phyloP scores from a whole-genome alignment of 1,140 invertebrate genomes.

The Muscidifurax raptorellus region DNA sequence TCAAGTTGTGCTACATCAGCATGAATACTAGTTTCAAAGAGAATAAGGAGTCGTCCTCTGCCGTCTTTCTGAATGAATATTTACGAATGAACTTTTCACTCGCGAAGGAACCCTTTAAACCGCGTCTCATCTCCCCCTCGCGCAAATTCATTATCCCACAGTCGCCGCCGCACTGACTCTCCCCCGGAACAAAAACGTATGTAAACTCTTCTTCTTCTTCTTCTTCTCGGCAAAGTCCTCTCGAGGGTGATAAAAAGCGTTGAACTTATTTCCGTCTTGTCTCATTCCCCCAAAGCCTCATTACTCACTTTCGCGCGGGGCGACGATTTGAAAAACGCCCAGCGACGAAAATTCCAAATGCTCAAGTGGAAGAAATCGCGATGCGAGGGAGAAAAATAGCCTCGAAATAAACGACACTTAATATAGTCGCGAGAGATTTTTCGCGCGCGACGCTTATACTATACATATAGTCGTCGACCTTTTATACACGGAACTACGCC shows the following conservation, averaged over 20 bases:
- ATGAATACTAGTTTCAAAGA: too few relatives aligned
- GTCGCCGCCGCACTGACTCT: too few relatives aligned
- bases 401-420: constrained; percentile 36
- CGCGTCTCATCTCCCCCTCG: too few relatives aligned
- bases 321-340: constrained; percentile 24
- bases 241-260: neutral
- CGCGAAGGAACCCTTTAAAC: too few relatives aligned
- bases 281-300: neutral
- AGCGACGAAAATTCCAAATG: constrained; percentile 38
- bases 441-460: constrained; percentile 11
- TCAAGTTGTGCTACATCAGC: too few relatives aligned
- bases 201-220: too few relatives aligned
- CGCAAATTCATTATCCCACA: too few relatives aligned
- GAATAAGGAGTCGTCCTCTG: too few relatives aligned
- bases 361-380: neutral
- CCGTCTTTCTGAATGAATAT: too few relatives aligned
- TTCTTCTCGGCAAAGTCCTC: neutral
- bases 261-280: constrained; percentile 9
- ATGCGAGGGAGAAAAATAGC: neutral
- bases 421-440: constrained; percentile 18
- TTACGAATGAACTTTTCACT: too few relatives aligned
- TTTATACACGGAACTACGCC: constrained; percentile 13
- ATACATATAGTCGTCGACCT: constrained; percentile 8
- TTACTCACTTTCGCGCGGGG: neutral
- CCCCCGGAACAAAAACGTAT: too few relatives aligned